These are phyloP conservation scores for Dicyrtomina minuta DNA, from an alignment of 2,888 invertebrate genomes.

Conservation along the genomic window DNA sequence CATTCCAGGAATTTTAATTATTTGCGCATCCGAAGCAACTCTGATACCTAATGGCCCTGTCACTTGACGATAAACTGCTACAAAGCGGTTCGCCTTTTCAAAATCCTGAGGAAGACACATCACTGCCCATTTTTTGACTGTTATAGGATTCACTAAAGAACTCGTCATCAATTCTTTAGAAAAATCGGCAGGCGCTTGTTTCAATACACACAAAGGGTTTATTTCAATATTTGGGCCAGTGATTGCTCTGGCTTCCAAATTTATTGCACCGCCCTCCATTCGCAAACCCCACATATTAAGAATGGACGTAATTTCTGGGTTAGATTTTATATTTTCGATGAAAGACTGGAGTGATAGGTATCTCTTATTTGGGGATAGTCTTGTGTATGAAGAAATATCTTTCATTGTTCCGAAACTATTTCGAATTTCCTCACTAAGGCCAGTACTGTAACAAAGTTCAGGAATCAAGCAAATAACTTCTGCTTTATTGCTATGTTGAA, in stretches of 20 bases:
- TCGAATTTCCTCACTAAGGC: conserved; percentile 79
- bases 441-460: conserved; percentile 85
- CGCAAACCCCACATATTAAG: conserved; percentile 79
- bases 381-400: conserved; percentile 75
- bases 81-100: conserved; percentile 30
- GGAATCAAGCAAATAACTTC: conserved; percentile 77
- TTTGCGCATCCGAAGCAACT: not conserved
- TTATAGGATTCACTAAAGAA: not conserved
- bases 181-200: conserved; percentile 38
- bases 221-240: conserved; percentile 56
- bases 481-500: too few relatives aligned
- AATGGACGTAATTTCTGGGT: conserved; percentile 67
- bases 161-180: conserved; percentile 29
- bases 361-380: conserved; percentile 77
- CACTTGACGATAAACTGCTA: conserved; percentile 34
- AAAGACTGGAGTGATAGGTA: conserved; percentile 67
- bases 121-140: conserved; percentile 29
- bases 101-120: conserved; percentile 34
- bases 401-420: conserved; percentile 81
- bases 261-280: conserved; percentile 62
- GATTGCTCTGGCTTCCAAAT: conserved; percentile 66
- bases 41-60: conserved; percentile 38
- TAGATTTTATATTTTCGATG: conserved; percentile 56
- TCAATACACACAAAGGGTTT: conserved; percentile 24
- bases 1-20: not conserved